Base-by-base conservation (phyloP, 2,888 invertebrate genomes). In the Lithophane semibrunnea region DNA sequence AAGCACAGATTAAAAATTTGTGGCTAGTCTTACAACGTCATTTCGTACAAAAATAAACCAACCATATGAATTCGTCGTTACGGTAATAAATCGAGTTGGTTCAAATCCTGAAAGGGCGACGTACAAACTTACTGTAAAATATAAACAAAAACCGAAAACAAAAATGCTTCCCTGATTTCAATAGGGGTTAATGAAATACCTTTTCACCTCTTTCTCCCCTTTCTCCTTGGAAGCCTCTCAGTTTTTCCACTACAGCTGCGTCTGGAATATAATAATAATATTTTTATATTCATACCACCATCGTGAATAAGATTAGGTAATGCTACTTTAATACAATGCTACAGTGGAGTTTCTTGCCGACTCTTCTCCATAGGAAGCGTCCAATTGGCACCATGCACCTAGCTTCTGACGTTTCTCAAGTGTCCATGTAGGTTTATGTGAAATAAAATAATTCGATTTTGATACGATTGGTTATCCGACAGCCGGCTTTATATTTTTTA, bases 191-290 rank as follows among this genome's bases (percentile, higher is more conserved):
- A 37, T 82, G 65, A 85, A 84, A 73, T 89, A 94, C 94, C 93
- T 92, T 94, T 80, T 87, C 86, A 78, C 94, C 95, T 68, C 80
- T 61, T 42, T 79, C 74, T 44, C 95, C 95, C 37, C 21, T 86
- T 52, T 94, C 92, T 72, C 95, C 96, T 88, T 92, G 93, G 7
- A 77, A 68, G 0, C 95, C 95, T 88, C 90, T 92, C 13, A 95
- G 75, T 82, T 92, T 92, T 86, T 94, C 89, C 16, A 92, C 87
- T 60, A 95, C 87, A 60, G 85, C 90, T 69, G 89, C 89, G 85
- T 91, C 96, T 96, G 89, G 82, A 88, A 89, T 70, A 67, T 24
- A 77, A 73, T 73, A n/a, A 63, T 73, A 65, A 16, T 68, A 65
- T 63, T 49, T 58, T 61, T 44, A n/a, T 37, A 52, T 49, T 24